Base-by-base conservation (phyloP, 1,140 invertebrate species). In the Caenorhabditis tropicalis region DNA sequence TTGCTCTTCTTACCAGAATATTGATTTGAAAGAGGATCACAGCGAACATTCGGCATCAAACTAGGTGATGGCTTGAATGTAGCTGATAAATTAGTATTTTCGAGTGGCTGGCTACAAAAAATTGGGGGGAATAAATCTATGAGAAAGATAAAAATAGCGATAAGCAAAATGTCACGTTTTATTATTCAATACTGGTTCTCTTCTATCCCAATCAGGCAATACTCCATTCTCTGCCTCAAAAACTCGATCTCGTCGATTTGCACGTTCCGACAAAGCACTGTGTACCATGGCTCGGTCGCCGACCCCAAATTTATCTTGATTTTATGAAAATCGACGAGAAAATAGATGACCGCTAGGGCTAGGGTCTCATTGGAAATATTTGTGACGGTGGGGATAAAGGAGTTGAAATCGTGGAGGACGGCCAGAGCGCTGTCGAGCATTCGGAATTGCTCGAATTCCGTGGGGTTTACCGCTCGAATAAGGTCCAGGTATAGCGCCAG, bases 1-100 rank as follows among this genome's bases (percentile, higher is more conserved):
- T 19, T 19, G 24, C 33, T 36, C 12, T 43, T 12, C n/a, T 39
- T 10, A 74, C 65, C 65, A 74, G 36, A 74, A 74, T 21, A 74
- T 43, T 74, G 36, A 74, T 46, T 74, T 74, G 65, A 74, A 74
- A 43, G 36, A 74, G 65, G 43, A 74, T 74, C 43, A 74, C n/a
- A 46, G 36, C 36, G 36, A 74, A 43, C 65, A 74, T 74, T 43
- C 43, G 43, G 65, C 65, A 74, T 74, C n/a, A 74, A 74, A 74
- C 19, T 24, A n/a, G n/a, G 6, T 16, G 36, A 43, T n/a, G 29
- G n/a, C 9, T 6, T 16, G 43, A 12, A n/a, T 51, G 19, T 51
- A 1, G 49, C 21, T n/a, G 19, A 51, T n/a, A n/a, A n/a, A 51
- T n/a, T 16, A 2, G 9, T 12, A 46, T 12, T 46, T 16, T 6